Evolutionary conservation across 2,888 invertebrate species (phyloP), one percentile per base, ranked within the genome.

Genomic region (Seira musarum): DNA sequence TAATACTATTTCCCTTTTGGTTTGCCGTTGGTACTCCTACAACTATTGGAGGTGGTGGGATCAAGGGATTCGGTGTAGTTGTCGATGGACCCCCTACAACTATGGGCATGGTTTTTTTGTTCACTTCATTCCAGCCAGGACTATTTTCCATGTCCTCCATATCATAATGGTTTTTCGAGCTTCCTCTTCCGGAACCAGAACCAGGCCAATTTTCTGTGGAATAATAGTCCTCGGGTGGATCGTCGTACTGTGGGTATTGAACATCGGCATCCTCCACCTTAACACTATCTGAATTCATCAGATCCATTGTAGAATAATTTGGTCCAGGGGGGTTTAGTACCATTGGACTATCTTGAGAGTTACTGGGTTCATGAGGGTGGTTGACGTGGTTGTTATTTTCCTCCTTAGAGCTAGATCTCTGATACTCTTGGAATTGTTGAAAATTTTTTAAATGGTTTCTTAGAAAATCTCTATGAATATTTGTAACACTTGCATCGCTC

Each of bases 401-500:
- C 0, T 67, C n/a, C 0, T 57, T 67, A 67, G 57, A 10, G 66
- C 61, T 2, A 22, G 66, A 30, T 19, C 25, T 30, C 6, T 24
- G 49, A 21, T 67, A 65, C 1, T 66, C 65, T 64, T 72, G 64
- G 30, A 75, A 68, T 19, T 75, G 60, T 8, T 68, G 10, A 63
- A 57, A 75, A 22, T 75, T 66, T 49, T 61, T 68, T 49, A 75
- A 49, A 25, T 75, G 75, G 40, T 8, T 63, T 63, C 49, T 67
- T 30, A 75, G 49, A 30, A 75, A 75, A 19, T 75, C 75, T 22
- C 24, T 61, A 10, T 63, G 40, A 10, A 68, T 75, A n/a, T 24
- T 75, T 15, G 63, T 49, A 19, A 75, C 60, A 17, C 65, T 49
- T 5, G 25, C 22, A 22, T 77, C 66, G 30, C 17, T 60, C 15